Evolutionary conservation across 2,888 invertebrate genomes (phyloP), one percentile per base, ranked within the genome.

Genomic region (Harpagoxenus sublaevis): DNA sequence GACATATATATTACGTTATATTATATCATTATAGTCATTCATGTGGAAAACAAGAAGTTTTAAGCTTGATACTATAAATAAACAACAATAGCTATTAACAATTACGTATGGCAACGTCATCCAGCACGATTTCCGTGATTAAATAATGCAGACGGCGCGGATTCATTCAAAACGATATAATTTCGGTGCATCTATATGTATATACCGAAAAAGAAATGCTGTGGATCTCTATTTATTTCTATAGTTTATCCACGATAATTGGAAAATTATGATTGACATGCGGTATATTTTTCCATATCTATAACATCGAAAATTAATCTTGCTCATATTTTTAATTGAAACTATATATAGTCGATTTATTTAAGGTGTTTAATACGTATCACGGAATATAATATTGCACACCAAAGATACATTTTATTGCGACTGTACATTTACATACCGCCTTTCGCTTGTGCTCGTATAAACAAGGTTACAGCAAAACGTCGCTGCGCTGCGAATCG

Each of bases 271-370:
- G 23, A 57, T 57, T 73, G 23, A 9, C 10, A 15, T 5, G 23
- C 3, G 15, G 10, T 55, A 39, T 73, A 42, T 35, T 35, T 35
- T 62, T n/a, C 55, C 18, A 42, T 63, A 63, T 42, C n/a, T 42
- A 12, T 39, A 60, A n/a, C n/a, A 45, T 42, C 12, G 12, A 31
- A 62, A 62, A 45, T 74, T 42, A 31, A 74, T 48, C n/a, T 63
- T 15, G n/a, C 15, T 45, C 39, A 12, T n/a, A 42, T 31, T 63
- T 15, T 10, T 31, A 23, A 63, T 45, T 65, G 45, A 66, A 45
- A 48, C 1, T 75, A 74, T 12, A 28, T 75, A 74, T 12, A 28
- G 0, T 9, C 3, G 2, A 42, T 75, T 48, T 48, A 10, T 55
- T 65, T 23, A 51, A 39, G 35, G 12, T 42, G 15, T 57, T 66